Base-by-base conservation (phyloP, 2,888 invertebrate species). In the Cyaniris semiargus region DNA sequence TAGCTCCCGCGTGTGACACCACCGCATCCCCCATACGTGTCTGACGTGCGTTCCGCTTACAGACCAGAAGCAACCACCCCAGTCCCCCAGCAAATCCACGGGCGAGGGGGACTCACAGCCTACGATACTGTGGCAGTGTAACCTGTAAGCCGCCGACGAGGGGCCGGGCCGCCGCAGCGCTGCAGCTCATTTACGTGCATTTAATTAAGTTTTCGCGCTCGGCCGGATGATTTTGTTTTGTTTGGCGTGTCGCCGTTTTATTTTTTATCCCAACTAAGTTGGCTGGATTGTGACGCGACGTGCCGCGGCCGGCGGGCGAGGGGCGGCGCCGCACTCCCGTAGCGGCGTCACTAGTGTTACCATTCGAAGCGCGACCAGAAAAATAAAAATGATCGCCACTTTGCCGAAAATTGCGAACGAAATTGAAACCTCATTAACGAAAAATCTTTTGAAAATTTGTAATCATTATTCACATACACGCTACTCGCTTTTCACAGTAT, bases 121-220 rank as follows among this genome's bases (percentile, higher is more conserved):
- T 98, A 98, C 97, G 97, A 98, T 97, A 98, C 98, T 97, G 97
- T 98, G 97, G 98, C 98, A 97, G 98, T 98, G 97, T 98, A 98
- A 98, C 95, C 96, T 98, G 96, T 98, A 97, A 96, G 91, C 86
- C 84, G 79, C 79, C 76, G 75, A 78, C 82, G 82, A 81, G 79
- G 31, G 66, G 70, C 58, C 58, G 18, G 76, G 74, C 72, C 71
- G 70, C 74, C 78, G 78, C 81, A 78, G 81, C 83, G 81, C 58
- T 66, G 75, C 75, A 81, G 58, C 44, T 56, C 21, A 66, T 76
- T 34, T 76, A 76, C 74, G 53, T 21, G 38, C 75, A 71, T 78
- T 79, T 78, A 75, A 74, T 78, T 80, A 77, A 80, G 79, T 78
- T 77, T 80, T 81, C 81, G 85, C 83, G 81, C 81, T 84, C 88